phyloP scores from a whole-genome alignment of 2,888 invertebrate species.

The Pristionchus mayeri region DNA sequence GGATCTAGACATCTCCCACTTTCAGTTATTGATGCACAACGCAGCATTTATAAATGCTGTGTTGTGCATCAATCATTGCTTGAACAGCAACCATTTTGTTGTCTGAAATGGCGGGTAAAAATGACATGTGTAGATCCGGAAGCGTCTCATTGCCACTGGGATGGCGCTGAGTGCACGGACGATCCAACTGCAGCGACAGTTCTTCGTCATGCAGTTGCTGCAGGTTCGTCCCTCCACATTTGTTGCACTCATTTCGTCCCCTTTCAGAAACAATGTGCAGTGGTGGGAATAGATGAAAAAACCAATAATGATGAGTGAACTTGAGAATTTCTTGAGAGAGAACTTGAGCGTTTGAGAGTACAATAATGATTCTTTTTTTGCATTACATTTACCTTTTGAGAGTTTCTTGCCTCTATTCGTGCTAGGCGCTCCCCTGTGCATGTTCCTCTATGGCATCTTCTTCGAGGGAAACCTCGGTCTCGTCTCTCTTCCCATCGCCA shows the following conservation, averaged over 20 bases:
- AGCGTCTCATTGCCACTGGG: background rate
- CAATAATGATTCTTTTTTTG: too few species aligned
- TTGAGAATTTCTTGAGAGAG: too few species aligned
- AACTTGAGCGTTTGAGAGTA: too few species aligned
- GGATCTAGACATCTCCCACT: too few species aligned
- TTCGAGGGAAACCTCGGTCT: conserved; percentile 15
- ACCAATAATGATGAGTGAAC: too few species aligned
- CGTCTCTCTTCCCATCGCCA: background rate
- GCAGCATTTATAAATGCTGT: too few species aligned
- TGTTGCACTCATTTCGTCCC: background rate
- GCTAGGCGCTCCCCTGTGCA: background rate
- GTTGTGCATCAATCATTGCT: too few species aligned
- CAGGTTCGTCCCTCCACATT: background rate
- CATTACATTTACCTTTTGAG: too few species aligned
- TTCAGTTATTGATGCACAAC: too few species aligned
- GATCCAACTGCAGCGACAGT: conserved; percentile 26
- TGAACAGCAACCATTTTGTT: too few species aligned
- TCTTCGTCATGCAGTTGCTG: conserved; percentile 23
- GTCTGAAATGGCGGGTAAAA: too few species aligned
- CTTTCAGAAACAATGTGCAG: too few species aligned
- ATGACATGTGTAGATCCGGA: background rate
- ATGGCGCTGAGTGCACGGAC: background rate
- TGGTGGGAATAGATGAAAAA: background rate
- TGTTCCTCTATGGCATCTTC: background rate
- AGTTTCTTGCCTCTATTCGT: background rate